Base-by-base conservation (phyloP, 2,888 invertebrate genomes). In the Endotricha flammealis region DNA sequence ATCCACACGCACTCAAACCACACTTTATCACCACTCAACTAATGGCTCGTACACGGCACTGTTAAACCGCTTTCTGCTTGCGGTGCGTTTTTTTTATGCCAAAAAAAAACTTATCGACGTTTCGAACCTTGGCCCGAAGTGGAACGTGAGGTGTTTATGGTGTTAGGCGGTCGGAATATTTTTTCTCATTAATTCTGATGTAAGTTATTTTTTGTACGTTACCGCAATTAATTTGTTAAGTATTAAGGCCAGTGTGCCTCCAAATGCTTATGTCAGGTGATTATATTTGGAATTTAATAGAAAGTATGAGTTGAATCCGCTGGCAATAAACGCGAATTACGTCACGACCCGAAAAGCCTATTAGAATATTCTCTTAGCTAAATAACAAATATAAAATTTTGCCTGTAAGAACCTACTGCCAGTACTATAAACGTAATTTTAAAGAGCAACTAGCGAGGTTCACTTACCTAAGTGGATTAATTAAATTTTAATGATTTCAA, bases 1-100 rank as follows among this genome's bases (percentile, higher is more conserved):
- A 53, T 64, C 39, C 65, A 74, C 73, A 75, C 72, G 76, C 81
- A 81, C 79, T 60, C 61, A 73, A 77, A 83, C 81, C 82, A 83
- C 82, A 81, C 65, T 79, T 78, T 77, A 75, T 75, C 74, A 73
- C 60, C 55, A 68, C 54, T 40, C 32, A 29, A 43, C 20, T 30
- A 61, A 58, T 55, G 49, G 67, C 76, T 75, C 73, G 57, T 63
- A 60, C 50, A 53, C 51, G 55, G 61, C 68, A 72, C 72, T 58
- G 56, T 64, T 57, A 51, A 58, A 68, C 54, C 53, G 73, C 72
- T 78, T 75, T 50, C 33, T 52, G 74, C 71, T 75, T 77, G 58
- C 59, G 63, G 62, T 68, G 64, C 57, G 63, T 55, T 54, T 60
- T 3, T 54, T 44, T 50, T 53, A 45, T 50, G 47, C 41, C 55